These are phyloP conservation scores for Tautogolabrus adspersus DNA, from an alignment of 2,113 vertebrate species.

Conservation along the genomic window DNA sequence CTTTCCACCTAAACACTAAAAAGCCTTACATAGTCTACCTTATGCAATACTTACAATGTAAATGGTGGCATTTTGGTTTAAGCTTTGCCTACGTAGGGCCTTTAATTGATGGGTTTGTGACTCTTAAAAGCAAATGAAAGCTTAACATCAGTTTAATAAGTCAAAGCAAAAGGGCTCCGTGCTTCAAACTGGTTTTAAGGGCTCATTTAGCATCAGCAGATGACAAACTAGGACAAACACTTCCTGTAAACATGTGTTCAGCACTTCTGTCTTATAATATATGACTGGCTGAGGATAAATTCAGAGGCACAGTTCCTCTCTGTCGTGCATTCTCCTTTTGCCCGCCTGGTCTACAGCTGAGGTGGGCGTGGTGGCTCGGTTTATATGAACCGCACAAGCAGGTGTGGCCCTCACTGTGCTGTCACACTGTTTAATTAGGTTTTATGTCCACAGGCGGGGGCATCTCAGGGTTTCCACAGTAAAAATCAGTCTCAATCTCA, in stretches of 20 bases:
- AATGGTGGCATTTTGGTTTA: background rate
- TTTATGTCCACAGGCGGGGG: constrained; percentile 6
- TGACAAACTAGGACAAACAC: constrained; percentile 34
- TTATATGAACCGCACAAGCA: constrained; percentile 49
- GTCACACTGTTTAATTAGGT: constrained; percentile 62
- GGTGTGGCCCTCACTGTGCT: constrained; percentile 63
- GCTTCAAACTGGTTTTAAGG: background rate
- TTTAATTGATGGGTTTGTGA: background rate
- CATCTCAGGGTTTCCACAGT: constrained; percentile 35
- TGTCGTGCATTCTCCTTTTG: constrained; percentile 4
- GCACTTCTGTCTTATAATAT: constrained; percentile 24
- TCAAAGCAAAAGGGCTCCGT: background rate
- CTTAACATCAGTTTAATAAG: background rate
- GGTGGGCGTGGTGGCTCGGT: constrained; percentile 46
- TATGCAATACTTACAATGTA: background rate
- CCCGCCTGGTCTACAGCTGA: constrained; percentile 58
- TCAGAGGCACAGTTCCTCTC: background rate
- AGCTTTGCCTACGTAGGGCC: background rate
- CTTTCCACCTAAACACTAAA: background rate
- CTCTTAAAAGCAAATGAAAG: constrained; percentile 1
- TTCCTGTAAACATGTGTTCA: constrained; percentile 39
- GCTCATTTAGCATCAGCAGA: constrained; percentile 11
- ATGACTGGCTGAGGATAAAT: constrained; percentile 3
- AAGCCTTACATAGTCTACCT: background rate
- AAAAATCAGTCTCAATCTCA: constrained; percentile 21